Evolutionary conservation across 1,140 invertebrate species (phyloP).

Genomic region (Sminthurides bifidus): DNA sequence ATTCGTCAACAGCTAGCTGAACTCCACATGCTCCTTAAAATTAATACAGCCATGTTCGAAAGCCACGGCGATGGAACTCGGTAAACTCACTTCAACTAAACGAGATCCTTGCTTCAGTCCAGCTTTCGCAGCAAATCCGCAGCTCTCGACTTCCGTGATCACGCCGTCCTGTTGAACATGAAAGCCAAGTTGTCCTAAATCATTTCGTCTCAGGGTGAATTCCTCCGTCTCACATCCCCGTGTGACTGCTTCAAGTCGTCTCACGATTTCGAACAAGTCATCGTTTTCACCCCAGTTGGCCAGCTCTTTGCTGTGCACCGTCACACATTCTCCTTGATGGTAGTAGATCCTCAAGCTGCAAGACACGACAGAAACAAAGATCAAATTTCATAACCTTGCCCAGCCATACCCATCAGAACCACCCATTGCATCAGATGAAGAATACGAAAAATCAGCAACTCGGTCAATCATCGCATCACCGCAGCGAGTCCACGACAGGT

Average conservation of each 20-base stretch:
- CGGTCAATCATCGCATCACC: too few relatives aligned
- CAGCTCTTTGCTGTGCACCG: slow-evolving; percentile 46
- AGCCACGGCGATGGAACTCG: too few relatives aligned
- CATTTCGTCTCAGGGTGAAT: slow-evolving; percentile 61
- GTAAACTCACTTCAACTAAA: slow-evolving; percentile 65
- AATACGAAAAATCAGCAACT: slow-evolving; percentile 5
- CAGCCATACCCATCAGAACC: too few relatives aligned
- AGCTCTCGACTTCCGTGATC: slow-evolving; percentile 81
- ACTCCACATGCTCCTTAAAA: too few relatives aligned
- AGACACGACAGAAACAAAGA: slow-evolving; percentile 7
- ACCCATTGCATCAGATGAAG: too few relatives aligned
- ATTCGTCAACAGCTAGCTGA: too few relatives aligned
- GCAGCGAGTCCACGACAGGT: too few relatives aligned
- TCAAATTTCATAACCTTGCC: slow-evolving; percentile 6
- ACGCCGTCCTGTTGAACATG: slow-evolving; percentile 92
- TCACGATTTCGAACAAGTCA: slow-evolving; percentile 65
- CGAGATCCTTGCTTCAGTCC: slow-evolving; percentile 77
- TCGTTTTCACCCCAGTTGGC: slow-evolving; percentile 48
- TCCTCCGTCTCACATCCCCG: slow-evolving; percentile 60
- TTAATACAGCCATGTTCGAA: too few relatives aligned
- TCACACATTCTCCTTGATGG: slow-evolving; percentile 70
- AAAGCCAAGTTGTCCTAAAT: slow-evolving; percentile 79
- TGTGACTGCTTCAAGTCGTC: slow-evolving; percentile 56
- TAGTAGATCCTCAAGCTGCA: slow-evolving; percentile 43
- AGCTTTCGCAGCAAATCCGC: slow-evolving; percentile 76